A percentile compares a stretch with the other conserved stretches of the same genome.
Evolutionary conservation across 1,140 invertebrate species (phyloP).

Genomic region (Achroia grisella): DNA sequence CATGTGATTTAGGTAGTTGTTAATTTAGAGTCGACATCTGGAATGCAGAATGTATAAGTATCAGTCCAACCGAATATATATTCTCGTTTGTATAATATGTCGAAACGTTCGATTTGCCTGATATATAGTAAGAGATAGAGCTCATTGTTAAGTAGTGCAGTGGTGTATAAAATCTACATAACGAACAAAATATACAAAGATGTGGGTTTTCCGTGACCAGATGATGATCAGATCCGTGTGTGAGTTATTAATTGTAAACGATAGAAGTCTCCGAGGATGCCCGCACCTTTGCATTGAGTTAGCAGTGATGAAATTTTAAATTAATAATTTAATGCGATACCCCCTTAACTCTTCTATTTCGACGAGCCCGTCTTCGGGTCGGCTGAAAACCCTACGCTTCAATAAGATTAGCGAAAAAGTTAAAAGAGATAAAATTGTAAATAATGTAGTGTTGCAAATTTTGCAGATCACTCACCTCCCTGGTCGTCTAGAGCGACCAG

Average conservation of each 20-base stretch:
- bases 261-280: conserved; percentile 39
- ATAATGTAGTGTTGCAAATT: conserved; percentile 71
- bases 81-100: conserved; percentile 31
- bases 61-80: conserved; percentile 33
- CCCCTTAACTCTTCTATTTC: conserved; percentile 51
- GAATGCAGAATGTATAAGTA: conserved; percentile 64
- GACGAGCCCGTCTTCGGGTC: conserved; percentile 49
- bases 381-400: conserved; percentile 66
- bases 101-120: conserved; percentile 33
- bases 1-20: conserved; percentile 64
- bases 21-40: conserved; percentile 57
- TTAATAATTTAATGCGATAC: conserved; percentile 47
- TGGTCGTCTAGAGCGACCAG: conserved; percentile 99
- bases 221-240: conserved; percentile 30
- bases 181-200: conserved; percentile 65
- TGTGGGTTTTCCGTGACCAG: conserved; percentile 59
- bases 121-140: conserved; percentile 37
- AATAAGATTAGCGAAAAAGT: conserved; percentile 66
- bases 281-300: conserved; percentile 67
- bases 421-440: conserved; percentile 70
- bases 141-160: conserved; percentile 66
- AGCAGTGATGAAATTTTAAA: conserved; percentile 56
- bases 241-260: conserved; percentile 33
- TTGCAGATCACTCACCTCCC: conserved; percentile 92
- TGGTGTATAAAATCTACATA: conserved; percentile 67